Base-by-base conservation (phyloP, 2,888 invertebrate genomes). In the Eilema sororculum region DNA sequence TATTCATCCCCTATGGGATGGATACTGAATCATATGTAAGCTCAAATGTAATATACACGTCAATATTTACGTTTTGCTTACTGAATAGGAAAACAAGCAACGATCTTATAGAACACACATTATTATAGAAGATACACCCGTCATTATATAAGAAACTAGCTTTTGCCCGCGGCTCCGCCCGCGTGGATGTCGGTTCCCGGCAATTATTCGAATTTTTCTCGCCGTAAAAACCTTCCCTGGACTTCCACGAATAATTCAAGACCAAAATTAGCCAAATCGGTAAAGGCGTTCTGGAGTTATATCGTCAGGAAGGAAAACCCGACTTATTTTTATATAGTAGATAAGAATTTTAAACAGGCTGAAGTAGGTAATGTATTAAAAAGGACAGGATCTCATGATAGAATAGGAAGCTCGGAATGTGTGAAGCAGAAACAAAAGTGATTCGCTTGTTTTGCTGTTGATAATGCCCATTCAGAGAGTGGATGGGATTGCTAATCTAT, bases 1-100 rank as follows among this genome's bases (percentile, higher is more conserved):
- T 72, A 70, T 73, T 71, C 69, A 67, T 73, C 70, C 75, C 75
- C 72, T 71, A 66, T 59, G 72, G 65, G 58, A 66, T 63, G 68
- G 65, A 62, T 65, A 24, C 20, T 16, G 25, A 24, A 67, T 60
- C 66, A 69, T 52, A 69, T 37, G 22, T 33, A 57, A 1, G 16
- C 20, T 9, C n/a, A n/a, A 52, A 20, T 52, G 24, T 25, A 0
- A 4, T 62, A 41, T 62, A 41, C 30, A 56, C 3, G 52, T 65
- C 58, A 58, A 30, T 56, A 56, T n/a, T 16, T 30, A 22, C 30
- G n/a, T 57, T 24, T 20, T 24, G 16, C 24, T 33, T 33, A 20
- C 46, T 5, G 5, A 20, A 46, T 6, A 46, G 13, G 2, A 4
- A 25, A 25, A 24, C 24, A 58, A 58, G 25, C 30, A 41, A 6